Percentiles rank a stretch among this genome's conserved stretches.
phyloP scores from a whole-genome alignment of 53 echinoderm and acorn worm species.

The Temnopleurus reevesii region DNA sequence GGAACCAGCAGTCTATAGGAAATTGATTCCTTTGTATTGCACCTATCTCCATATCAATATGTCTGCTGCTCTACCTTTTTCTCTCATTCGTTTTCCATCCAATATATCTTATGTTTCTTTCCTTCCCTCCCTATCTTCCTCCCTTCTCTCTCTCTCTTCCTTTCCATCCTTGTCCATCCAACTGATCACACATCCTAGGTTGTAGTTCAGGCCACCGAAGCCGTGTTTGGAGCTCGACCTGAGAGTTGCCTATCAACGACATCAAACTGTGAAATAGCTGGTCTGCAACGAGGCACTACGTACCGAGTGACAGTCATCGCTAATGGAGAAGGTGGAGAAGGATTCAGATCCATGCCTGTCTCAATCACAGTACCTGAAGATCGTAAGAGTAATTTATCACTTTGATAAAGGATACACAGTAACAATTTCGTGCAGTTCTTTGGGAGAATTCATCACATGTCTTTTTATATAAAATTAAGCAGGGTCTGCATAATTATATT shows the following conservation, averaged over 20 bases:
- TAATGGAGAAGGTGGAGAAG: slow-evolving; percentile 50
- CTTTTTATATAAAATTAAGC: too few species aligned
- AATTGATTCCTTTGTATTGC: too few species aligned
- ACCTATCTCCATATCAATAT: background rate
- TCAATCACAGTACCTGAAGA: background rate
- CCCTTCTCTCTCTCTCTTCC: background rate
- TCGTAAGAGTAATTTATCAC: too few species aligned
- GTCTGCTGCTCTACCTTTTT: background rate
- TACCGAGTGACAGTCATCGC: slow-evolving; percentile 46
- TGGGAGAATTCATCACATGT: too few species aligned
- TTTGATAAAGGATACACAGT: too few species aligned
- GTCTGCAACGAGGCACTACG: background rate
- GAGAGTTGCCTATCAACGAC: slow-evolving; percentile 28
- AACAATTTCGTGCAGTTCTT: too few species aligned
- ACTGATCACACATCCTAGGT: slow-evolving; percentile 18
- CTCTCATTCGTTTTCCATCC: too few species aligned
- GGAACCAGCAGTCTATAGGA: too few species aligned
- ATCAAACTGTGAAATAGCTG: slow-evolving; percentile 23
- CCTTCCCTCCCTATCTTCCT: background rate
- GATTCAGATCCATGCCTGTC: slow-evolving; percentile 48
- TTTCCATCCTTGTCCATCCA: background rate
- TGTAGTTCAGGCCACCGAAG: background rate
- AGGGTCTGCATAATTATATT: too few species aligned
- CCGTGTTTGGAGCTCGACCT: background rate
- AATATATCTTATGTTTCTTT: too few species aligned